phyloP scores from a whole-genome alignment of 2,797 vertebrate genomes.

The Phrynocephalus vlangalii region DNA sequence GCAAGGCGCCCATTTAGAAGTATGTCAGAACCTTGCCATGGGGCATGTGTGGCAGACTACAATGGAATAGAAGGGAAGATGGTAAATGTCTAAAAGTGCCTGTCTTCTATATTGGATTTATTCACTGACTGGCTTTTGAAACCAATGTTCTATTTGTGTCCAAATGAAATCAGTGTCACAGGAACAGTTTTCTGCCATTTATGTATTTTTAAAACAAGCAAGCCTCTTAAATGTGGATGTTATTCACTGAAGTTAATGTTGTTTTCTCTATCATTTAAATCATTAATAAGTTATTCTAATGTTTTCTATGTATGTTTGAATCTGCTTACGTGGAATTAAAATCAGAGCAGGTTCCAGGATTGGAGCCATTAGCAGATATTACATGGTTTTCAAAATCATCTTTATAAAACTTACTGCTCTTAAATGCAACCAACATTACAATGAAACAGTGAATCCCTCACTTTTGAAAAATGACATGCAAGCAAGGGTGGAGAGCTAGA shows the following conservation, averaged over 20 bases:
- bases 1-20: constrained; percentile 72
- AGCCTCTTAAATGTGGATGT: not conserved
- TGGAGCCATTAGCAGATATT: not conserved
- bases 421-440: not conserved
- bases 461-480: not conserved
- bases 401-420: not conserved
- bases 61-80: constrained; percentile 57
- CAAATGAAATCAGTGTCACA: not conserved
- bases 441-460: not conserved
- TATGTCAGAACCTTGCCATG: constrained; percentile 74
- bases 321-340: not conserved
- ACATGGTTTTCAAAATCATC: not conserved
- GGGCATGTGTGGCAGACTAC: constrained; percentile 64
- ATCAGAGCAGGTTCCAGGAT: not conserved
- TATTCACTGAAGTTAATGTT: not conserved
- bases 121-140: not conserved
- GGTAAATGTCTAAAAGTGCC: constrained; percentile 56
- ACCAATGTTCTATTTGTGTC: not conserved
- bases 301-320: not conserved
- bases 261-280: not conserved
- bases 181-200: constrained; percentile 10
- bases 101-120: constrained; percentile 38
- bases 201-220: not conserved
- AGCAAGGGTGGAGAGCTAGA: no score
- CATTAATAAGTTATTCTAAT: not conserved